A percentile compares a stretch with the other conserved stretches of the same genome.
Evolutionary conservation across 92 coral and sea anemone species (phyloP).

Genomic region (Umimayanthus kanabou): DNA sequence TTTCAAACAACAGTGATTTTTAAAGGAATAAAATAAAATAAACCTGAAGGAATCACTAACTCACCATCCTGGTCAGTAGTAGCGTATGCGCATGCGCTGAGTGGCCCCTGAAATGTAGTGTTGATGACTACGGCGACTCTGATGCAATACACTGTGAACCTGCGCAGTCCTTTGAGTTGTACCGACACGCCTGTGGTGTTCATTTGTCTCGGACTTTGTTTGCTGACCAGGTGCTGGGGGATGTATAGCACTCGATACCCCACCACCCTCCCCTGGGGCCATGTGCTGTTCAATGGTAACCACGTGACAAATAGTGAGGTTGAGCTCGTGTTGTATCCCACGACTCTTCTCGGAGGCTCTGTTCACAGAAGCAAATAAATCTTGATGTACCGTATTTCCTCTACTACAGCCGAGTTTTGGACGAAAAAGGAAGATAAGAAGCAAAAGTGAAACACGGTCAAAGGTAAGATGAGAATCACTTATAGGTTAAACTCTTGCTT

Average conservation of each 20-base stretch:
- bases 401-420: too few species aligned
- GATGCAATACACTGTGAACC: constrained; percentile 51
- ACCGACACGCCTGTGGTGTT: constrained; percentile 51
- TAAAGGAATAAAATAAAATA: not conserved
- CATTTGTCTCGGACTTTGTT: not conserved
- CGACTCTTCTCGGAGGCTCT: constrained; percentile 48
- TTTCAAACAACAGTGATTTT: too few species aligned
- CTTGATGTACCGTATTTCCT: not conserved
- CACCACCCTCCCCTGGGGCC: constrained; percentile 42
- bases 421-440: too few species aligned
- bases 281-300: constrained; percentile 38
- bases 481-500: too few species aligned
- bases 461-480: too few species aligned
- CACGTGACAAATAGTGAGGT: constrained; percentile 48
- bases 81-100: constrained; percentile 55
- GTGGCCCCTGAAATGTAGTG: constrained; percentile 41
- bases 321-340: constrained; percentile 28
- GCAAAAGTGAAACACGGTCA: too few species aligned
- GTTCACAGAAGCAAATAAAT: not conserved
- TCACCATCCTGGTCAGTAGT: constrained; percentile 60
- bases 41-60: not conserved
- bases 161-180: constrained; percentile 39
- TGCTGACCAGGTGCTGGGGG: not conserved
- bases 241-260: constrained; percentile 49
- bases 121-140: constrained; percentile 46